Evolutionary conservation across 2,888 invertebrate species (phyloP).

Genomic region (Eristalinus sepulchralis): DNA sequence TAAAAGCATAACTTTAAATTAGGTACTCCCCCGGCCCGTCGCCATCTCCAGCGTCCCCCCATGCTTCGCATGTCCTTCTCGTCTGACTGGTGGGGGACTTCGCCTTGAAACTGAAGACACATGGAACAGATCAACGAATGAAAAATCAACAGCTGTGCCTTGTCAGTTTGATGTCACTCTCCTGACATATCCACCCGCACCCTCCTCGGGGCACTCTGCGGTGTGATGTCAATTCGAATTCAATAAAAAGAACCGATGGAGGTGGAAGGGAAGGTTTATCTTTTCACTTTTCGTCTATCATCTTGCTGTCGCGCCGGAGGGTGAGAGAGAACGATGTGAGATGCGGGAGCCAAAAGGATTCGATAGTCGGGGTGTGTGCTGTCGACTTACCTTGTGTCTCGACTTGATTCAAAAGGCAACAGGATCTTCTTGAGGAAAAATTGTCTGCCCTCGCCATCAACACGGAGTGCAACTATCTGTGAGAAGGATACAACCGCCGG

Average conservation of each 20-base stretch:
- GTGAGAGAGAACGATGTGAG: no score
- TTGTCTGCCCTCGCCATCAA: neutral
- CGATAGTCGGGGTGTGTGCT: neutral
- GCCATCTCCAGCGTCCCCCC: neutral
- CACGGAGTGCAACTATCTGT: neutral
- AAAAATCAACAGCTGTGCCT: conserved; percentile 65
- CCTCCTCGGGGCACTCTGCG: neutral
- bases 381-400: neutral
- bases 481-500: neutral
- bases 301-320: neutral
- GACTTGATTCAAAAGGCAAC: neutral
- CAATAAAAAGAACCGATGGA: conserved; percentile 25
- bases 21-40: conserved; percentile 42
- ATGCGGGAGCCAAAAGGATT: no score
- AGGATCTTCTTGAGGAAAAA: neutral
- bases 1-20: conserved; percentile 60
- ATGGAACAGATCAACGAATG: conserved; percentile 57
- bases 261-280: conserved; percentile 22
- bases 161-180: conserved; percentile 49
- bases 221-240: conserved; percentile 56
- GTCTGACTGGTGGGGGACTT: neutral
- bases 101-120: conserved; percentile 3
- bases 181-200: conserved; percentile 5
- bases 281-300: neutral
- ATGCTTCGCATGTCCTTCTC: neutral